Conservation (phyloP, 2,888 invertebrate genomes). For the Falcaria lacertinaria region DNA sequence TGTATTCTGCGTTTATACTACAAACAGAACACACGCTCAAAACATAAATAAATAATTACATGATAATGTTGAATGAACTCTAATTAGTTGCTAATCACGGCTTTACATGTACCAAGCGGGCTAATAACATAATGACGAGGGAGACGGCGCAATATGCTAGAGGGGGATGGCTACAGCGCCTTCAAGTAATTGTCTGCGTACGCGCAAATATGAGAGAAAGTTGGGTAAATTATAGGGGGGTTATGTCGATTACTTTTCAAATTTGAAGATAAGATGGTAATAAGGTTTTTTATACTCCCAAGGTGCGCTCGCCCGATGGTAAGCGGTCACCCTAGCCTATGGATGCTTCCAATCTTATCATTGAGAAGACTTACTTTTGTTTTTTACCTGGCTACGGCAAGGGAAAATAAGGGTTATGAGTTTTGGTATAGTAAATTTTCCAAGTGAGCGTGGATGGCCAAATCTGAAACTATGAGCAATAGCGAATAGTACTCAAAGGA, state of each 20-base stretch:
- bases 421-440: too few relatives aligned
- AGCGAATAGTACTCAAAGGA: too few relatives aligned
- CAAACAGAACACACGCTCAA: constrained; percentile 67
- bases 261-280: not conserved
- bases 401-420: too few relatives aligned
- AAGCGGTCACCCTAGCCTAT: too few relatives aligned
- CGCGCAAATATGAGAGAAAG: constrained; percentile 44
- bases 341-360: too few relatives aligned
- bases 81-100: constrained; percentile 76
- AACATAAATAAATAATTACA: constrained; percentile 78
- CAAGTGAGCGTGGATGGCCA: too few relatives aligned
- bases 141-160: constrained; percentile 28
- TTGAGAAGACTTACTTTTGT: too few relatives aligned
- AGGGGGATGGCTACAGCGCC: constrained; percentile 21
- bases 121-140: constrained; percentile 72
- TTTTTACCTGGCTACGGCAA: too few relatives aligned
- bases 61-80: constrained; percentile 75
- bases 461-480: too few relatives aligned
- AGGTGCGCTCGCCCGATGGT: too few relatives aligned
- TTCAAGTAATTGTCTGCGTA: constrained; percentile 28
- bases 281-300: not conserved
- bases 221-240: constrained; percentile 15
- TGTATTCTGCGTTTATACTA: constrained; percentile 32
- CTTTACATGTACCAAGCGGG: constrained; percentile 52
- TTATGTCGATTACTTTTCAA: constrained; percentile 6